Evolutionary conservation across 2,113 vertebrate genomes (phyloP).

Genomic region (Pseudorectes ferrugineus): DNA sequence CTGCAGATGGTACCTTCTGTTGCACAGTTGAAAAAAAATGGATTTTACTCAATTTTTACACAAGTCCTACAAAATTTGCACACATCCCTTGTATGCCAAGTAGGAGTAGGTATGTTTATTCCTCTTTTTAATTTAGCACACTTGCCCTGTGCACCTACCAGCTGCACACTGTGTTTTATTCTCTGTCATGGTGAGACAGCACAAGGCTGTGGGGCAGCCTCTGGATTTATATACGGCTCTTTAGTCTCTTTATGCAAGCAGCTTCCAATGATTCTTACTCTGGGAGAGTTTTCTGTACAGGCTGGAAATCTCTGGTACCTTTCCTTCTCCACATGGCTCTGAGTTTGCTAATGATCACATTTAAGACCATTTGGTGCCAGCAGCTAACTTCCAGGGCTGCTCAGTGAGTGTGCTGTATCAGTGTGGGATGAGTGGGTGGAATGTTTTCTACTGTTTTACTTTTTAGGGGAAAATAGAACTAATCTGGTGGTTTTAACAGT

Average conservation of each 20-base stretch:
- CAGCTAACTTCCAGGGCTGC: conserved; percentile 38
- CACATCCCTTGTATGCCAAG: neutral
- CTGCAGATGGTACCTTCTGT: conserved; percentile 28
- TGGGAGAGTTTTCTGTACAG: neutral
- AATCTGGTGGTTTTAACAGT: conserved; percentile 45
- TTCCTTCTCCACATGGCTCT: neutral
- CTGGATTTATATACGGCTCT: rapidly evolving
- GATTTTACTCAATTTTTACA: neutral
- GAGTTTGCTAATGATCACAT: neutral
- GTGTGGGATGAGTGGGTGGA: conserved; percentile 27
- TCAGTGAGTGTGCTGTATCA: neutral
- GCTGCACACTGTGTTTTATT: neutral
- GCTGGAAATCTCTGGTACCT: neutral
- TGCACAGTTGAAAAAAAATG: neutral
- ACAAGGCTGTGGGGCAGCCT: neutral
- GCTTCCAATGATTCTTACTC: neutral
- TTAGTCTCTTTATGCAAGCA: neutral
- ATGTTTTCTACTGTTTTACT: conserved; percentile 55
- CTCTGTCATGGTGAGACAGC: neutral
- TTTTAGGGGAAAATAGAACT: conserved; percentile 30
- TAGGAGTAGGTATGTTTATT: neutral
- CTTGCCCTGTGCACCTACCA: neutral
- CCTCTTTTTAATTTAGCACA: neutral
- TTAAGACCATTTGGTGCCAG: conserved; percentile 35
- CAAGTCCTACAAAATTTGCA: neutral